Percentiles rank a stretch among this genome's conserved stretches.
These are phyloP conservation scores for Cyclura pinguis DNA, from an alignment of 2,797 vertebrate genomes.

Conservation along the genomic window DNA sequence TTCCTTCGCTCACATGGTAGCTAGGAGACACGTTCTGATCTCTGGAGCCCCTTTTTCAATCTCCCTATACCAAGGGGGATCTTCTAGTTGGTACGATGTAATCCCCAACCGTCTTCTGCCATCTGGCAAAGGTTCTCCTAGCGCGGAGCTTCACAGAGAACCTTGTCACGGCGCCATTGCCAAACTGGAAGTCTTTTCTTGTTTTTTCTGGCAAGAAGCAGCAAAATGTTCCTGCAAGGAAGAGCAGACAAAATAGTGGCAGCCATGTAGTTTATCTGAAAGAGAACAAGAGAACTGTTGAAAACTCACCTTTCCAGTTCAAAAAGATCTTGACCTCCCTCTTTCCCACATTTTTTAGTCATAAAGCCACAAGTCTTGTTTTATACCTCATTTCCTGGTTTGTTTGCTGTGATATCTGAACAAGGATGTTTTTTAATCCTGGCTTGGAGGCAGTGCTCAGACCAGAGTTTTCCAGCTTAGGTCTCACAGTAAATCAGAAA, in stretches of 20 bases:
- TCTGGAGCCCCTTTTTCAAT: too few species aligned
- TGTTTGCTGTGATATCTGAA: background rate
- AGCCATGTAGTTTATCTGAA: background rate
- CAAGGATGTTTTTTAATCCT: background rate
- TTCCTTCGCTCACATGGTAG: too few species aligned
- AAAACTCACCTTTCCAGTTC: background rate
- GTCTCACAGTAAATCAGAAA: background rate
- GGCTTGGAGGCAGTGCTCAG: background rate
- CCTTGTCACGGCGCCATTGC: too few species aligned
- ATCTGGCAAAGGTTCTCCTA: too few species aligned
- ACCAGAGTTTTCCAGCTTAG: background rate
- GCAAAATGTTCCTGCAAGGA: background rate
- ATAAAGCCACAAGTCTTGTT: background rate
- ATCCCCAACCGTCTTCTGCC: too few species aligned
- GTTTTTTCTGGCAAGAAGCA: background rate
- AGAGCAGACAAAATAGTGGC: background rate
- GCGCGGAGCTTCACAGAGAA: too few species aligned
- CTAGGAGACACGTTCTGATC: too few species aligned
- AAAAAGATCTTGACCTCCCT: background rate
- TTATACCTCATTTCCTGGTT: background rate
- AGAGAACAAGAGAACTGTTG: background rate
- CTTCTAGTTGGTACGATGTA: too few species aligned
- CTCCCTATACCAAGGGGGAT: too few species aligned
- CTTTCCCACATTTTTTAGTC: background rate
- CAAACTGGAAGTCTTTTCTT: too few species aligned